A percentile compares a stretch with the other conserved stretches of the same genome.
Conservation (phyloP, 2,888 invertebrate species). For the Pantelozetes paolii region DNA sequence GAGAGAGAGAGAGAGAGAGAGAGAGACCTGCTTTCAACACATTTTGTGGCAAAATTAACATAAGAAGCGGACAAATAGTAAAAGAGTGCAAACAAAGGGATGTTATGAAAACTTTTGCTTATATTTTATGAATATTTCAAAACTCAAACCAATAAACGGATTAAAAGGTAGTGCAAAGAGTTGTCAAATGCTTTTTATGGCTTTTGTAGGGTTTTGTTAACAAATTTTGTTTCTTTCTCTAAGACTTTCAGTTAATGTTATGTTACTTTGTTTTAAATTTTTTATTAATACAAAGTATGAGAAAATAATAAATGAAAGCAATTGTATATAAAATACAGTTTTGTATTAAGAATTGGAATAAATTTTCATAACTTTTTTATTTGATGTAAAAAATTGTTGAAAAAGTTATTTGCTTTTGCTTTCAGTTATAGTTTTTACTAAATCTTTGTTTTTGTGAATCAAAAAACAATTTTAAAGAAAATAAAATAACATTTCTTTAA, state of each 20-base stretch:
- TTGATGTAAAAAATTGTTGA: neutral
- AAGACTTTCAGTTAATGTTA: neutral
- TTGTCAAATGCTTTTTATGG: slow-evolving; percentile 17
- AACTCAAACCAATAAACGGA: slow-evolving; percentile 12
- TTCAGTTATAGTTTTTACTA: neutral
- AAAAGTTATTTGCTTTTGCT: neutral
- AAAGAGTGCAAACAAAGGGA: slow-evolving; percentile 5
- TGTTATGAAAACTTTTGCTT: neutral
- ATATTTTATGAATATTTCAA: slow-evolving; percentile 23
- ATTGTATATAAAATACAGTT: slow-evolving; percentile 1
- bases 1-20: slow-evolving; percentile 1
- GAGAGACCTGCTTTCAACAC: neutral
- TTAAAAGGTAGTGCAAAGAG: slow-evolving; percentile 4
- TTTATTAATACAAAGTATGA: neutral
- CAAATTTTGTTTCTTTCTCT: neutral
- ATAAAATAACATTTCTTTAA: neutral
- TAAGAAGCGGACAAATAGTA: too few relatives aligned
- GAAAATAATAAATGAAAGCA: neutral
- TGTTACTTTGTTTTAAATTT: neutral
- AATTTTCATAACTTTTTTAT: slow-evolving; percentile 7
- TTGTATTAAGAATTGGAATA: neutral
- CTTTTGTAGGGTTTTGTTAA: neutral
- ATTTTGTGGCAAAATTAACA: slow-evolving; percentile 4
- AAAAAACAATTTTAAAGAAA: slow-evolving; percentile 9
- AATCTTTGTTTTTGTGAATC: neutral